Evolutionary conservation across 2,113 vertebrate species (phyloP), one percentile per base, ranked within the genome.

Genomic region (Melospiza georgiana): DNA sequence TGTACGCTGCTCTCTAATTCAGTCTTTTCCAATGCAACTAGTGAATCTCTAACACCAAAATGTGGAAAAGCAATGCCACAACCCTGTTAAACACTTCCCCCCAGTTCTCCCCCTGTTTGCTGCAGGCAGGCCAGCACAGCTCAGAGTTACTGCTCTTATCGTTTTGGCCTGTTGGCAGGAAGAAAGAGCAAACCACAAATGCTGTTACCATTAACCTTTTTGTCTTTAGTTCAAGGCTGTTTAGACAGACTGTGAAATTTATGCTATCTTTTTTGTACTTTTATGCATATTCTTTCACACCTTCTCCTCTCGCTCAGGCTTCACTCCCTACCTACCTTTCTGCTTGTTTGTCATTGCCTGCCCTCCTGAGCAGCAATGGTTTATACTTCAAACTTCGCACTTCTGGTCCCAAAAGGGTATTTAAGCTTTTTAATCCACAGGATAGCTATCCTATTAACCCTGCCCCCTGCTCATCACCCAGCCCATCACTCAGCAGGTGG

Each of bases 381-480:
- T 96, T 95, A 87, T 87, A 94, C 85, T 87, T 88, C 65, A 91
- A 96, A 96, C 69, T 54, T 52, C 12, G 57, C 90, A 93, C 83
- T 95, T 84, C 72, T 77, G 52, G 17, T 61, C 86, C 80, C 65
- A 48, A 78, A 87, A 71, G 52, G 15, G 5, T 52, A 48, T 59
- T 92, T 67, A 89, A 15, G 59, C 49, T 37, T 72, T 81, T 51
- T 8, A 90, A 82, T 41, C 44, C 49, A n/a, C 0, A 19, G n/a
- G 37, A 83, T 5, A 66, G 55, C 46, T 51, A 46, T 23, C 48
- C 87, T 54, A 13, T 15, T 55, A 77, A 82, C 41, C 66, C 35
- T 9, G 2, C 30, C 28, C 46, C 55, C 5, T 10, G 21, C 51
- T 66, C 63, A 28, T 6, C 8, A 6, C n/a, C 30, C 2, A 4